Evolutionary conservation across 2,113 vertebrate genomes (phyloP).

Genomic region (Phrynocephalus versicolor): DNA sequence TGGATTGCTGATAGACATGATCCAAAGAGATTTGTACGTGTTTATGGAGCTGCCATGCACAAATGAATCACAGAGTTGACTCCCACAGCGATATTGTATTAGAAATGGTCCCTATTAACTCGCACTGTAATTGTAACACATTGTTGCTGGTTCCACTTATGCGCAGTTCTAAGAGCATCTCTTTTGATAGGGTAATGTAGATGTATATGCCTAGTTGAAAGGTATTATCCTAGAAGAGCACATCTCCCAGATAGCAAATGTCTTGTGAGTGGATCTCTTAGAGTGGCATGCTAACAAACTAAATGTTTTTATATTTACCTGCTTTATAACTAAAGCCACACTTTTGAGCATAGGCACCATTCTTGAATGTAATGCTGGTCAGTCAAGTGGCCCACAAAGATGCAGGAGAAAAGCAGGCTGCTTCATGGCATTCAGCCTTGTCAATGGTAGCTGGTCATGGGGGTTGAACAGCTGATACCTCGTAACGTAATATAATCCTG

Average conservation of each 20-base stretch:
- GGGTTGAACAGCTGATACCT: neutral
- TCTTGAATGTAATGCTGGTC: neutral
- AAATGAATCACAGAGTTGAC: neutral
- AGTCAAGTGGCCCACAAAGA: neutral
- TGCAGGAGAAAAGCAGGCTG: neutral
- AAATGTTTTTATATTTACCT: neutral
- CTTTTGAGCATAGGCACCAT: neutral
- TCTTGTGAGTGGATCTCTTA: neutral
- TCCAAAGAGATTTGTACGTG: constrained; percentile 91
- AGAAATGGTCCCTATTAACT: neutral
- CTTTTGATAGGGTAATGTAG: no score
- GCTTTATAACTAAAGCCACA: neutral
- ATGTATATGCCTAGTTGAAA: no score
- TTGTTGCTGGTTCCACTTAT: neutral
- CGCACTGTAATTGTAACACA: neutral
- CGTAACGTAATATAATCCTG: neutral
- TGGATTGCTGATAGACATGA: constrained; percentile 89
- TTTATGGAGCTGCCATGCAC: neutral
- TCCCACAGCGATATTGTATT: neutral
- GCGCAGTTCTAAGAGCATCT: neutral
- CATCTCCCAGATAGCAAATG: neutral
- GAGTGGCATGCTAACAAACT: neutral
- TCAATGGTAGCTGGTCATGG: neutral
- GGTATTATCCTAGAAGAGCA: neutral
- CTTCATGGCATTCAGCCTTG: neutral